Conservation (phyloP, 2,797 vertebrate genomes). For the Poecilia wingei region DNA sequence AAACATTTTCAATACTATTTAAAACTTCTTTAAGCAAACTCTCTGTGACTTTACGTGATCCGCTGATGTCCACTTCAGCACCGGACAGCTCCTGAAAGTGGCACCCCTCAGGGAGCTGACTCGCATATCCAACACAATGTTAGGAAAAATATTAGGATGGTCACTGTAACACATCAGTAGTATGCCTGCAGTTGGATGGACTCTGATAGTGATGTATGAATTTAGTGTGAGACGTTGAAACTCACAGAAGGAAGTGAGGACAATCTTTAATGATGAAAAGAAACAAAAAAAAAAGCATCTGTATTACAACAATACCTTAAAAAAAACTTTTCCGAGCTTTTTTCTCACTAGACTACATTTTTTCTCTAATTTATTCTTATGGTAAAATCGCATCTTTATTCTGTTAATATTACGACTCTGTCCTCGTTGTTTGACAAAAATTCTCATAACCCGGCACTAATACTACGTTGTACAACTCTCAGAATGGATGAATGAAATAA, state of each 20-base stretch:
- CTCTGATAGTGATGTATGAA: not conserved
- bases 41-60: not conserved
- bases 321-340: no score
- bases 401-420: no score
- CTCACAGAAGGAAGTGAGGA: not conserved
- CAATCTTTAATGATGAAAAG: not conserved
- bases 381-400: no score
- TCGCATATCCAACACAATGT: not conserved
- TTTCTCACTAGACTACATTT: no score
- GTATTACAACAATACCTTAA: not conserved
- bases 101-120: not conserved
- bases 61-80: not conserved
- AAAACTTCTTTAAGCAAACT: not conserved
- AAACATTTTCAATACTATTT: no score
- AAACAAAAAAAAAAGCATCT: not conserved
- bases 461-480: no score
- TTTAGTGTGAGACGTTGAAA: not conserved
- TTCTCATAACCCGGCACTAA: no score
- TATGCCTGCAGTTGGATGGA: not conserved
- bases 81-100: not conserved
- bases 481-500: no score
- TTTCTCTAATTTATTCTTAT: no score
- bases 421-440: no score
- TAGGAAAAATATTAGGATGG: not conserved
- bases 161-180: not conserved